Percentiles rank a stretch among this genome's conserved stretches.
Conservation (phyloP, 1,140 invertebrate genomes). For the Anadara kagoshimensis region DNA sequence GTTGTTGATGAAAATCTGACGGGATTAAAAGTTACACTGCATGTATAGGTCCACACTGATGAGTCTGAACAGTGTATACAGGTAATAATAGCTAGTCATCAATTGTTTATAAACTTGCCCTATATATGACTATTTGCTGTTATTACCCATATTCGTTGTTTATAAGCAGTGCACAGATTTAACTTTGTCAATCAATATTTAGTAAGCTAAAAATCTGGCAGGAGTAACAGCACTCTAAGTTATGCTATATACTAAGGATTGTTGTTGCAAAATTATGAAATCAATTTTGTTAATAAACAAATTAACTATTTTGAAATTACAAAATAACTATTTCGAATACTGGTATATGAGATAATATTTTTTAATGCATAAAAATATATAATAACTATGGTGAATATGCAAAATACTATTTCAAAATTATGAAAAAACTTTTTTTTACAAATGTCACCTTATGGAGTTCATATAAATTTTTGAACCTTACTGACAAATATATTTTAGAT, state of each 20-base stretch:
- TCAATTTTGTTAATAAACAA: too few relatives aligned
- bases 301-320: too few relatives aligned
- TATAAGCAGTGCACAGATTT: too few relatives aligned
- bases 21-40: neutral
- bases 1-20: neutral
- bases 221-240: neutral
- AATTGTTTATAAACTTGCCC: neutral
- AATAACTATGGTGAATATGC: neutral
- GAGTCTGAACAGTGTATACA: neutral
- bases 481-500: conserved; percentile 39
- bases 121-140: neutral
- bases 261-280: neutral
- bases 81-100: neutral
- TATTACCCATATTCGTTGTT: neutral
- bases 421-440: too few relatives aligned
- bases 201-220: neutral
- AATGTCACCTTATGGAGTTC: too few relatives aligned
- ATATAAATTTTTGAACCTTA: too few relatives aligned
- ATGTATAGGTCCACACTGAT: neutral
- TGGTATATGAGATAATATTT: neutral
- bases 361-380: neutral
- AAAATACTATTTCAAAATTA: neutral
- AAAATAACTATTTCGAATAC: neutral
- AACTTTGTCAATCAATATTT: too few relatives aligned
- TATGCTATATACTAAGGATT: neutral